Conservation (phyloP, 2,888 invertebrate genomes). For the Drosophila ustulata region DNA sequence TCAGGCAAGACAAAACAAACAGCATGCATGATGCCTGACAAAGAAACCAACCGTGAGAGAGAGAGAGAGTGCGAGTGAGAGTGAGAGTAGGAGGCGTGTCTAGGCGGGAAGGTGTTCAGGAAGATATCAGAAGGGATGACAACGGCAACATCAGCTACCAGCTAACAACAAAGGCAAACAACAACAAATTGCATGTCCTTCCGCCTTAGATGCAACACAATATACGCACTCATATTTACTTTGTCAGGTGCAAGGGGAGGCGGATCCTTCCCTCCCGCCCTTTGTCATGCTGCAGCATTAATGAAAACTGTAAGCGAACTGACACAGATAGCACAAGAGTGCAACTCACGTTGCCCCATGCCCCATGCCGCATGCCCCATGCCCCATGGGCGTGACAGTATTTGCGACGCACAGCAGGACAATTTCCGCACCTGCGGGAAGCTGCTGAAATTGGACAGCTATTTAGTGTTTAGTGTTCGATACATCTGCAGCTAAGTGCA, state of each 20-base stretch:
- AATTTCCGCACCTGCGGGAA: constrained; percentile 33
- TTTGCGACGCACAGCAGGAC: not conserved
- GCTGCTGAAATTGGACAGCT: constrained; percentile 10
- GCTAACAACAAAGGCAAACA: constrained; percentile 70
- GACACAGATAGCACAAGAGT: constrained; percentile 43
- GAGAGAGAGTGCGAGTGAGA: constrained; percentile 1
- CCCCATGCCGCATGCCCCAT: not conserved
- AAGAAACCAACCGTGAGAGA: constrained; percentile 39
- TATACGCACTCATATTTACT: constrained; percentile 78
- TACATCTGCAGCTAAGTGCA: not conserved
- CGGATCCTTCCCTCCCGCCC: not conserved
- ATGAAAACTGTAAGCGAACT: constrained; percentile 71
- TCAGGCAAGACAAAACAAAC: constrained; percentile 74
- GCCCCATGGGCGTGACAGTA: constrained; percentile 3
- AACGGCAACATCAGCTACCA: constrained; percentile 8
- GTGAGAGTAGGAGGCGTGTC: not conserved
- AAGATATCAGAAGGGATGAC: constrained; percentile 29
- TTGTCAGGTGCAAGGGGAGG: constrained; percentile 32
- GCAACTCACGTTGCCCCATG: constrained; percentile 26
- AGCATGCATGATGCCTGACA: constrained; percentile 67
- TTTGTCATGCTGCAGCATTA: constrained; percentile 49
- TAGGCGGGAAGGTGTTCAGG: not conserved
- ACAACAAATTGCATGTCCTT: constrained; percentile 79
- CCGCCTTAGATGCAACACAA: constrained; percentile 75
- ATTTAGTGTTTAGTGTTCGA: constrained; percentile 18